A percentile compares a stretch with the other conserved stretches of the same genome.
Evolutionary conservation across 2,797 vertebrate species (phyloP).

Genomic region (Platyrinchus mystaceus): DNA sequence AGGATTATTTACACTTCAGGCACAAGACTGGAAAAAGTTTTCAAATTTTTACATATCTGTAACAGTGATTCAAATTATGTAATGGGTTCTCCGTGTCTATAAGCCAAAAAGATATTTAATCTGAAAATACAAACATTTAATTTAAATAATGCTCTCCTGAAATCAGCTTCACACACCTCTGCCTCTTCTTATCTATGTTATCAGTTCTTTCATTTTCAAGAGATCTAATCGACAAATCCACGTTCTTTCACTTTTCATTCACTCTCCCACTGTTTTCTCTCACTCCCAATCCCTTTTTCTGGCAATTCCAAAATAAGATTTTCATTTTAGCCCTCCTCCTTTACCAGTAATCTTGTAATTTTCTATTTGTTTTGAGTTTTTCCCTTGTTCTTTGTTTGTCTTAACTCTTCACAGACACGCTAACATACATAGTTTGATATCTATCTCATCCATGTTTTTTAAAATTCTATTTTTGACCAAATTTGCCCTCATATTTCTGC

Average conservation of each 20-base stretch:
- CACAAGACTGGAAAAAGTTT: background rate
- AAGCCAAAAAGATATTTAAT: conserved; percentile 12
- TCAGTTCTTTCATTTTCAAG: background rate
- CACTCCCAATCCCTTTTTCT: background rate
- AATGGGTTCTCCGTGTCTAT: conserved; percentile 31
- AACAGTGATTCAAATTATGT: background rate
- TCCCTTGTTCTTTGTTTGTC: background rate
- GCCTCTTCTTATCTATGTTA: background rate
- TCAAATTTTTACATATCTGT: conserved; percentile 2
- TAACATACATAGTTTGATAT: background rate
- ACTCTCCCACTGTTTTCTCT: background rate
- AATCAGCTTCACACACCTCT: background rate
- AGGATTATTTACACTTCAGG: conserved; percentile 10
- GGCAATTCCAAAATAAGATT: background rate
- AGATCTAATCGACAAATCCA: background rate
- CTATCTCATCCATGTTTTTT: background rate
- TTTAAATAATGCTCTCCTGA: background rate
- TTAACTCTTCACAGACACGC: background rate
- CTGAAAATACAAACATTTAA: conserved; percentile 14
- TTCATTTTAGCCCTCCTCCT: background rate
- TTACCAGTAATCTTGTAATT: background rate
- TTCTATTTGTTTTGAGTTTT: background rate
- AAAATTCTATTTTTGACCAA: background rate
- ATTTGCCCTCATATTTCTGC: background rate
- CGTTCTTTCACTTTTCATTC: background rate